These are phyloP conservation scores for Aricia artaxerxes DNA, from an alignment of 2,888 invertebrate species.

Conservation along the genomic window DNA sequence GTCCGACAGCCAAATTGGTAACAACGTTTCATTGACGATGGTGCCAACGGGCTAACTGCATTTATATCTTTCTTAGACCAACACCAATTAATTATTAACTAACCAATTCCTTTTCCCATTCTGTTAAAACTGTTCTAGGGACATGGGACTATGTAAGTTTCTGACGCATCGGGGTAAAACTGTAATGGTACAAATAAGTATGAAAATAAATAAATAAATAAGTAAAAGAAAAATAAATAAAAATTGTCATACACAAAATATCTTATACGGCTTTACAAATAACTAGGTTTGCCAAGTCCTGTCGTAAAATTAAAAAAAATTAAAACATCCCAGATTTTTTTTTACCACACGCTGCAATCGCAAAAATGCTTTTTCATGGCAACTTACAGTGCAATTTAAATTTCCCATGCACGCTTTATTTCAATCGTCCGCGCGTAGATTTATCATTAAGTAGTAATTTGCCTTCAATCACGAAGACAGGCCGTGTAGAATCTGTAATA, in stretches of 20 bases:
- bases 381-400: not conserved
- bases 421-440: not conserved
- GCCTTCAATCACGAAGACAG: slow-evolving; percentile 47
- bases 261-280: no score
- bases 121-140: not conserved
- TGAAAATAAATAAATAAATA: no score
- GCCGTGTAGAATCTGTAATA: slow-evolving; percentile 29
- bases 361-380: not conserved
- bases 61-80: not conserved
- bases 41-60: not conserved
- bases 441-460: slow-evolving; percentile 26
- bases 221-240: no score
- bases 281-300: no score
- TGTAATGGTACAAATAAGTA: no score
- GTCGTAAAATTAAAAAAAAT: not conserved
- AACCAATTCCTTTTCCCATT: not conserved
- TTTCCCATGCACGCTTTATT: slow-evolving; percentile 14
- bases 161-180: no score
- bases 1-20: not conserved
- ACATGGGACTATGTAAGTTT: not conserved
- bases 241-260: no score
- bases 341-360: not conserved
- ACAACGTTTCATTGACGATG: not conserved
- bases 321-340: no score
- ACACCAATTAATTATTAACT: not conserved